Evolutionary conservation across 2,113 vertebrate species (phyloP).

Genomic region (Pholis gunnellus): DNA sequence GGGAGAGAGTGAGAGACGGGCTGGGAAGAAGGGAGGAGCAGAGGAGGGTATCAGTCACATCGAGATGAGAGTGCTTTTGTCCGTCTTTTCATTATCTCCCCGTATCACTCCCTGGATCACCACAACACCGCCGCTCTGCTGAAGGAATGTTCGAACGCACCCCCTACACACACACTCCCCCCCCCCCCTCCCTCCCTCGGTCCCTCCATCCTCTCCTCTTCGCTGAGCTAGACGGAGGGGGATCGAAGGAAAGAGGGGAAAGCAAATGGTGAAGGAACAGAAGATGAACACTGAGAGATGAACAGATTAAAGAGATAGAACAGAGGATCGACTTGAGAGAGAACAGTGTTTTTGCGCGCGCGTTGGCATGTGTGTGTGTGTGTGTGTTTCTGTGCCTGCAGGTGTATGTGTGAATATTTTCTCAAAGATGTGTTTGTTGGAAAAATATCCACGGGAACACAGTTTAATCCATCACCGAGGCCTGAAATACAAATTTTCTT

Average conservation of each 20-base stretch:
- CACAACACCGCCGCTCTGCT: conserved; percentile 79
- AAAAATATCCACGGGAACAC: conserved; percentile 20
- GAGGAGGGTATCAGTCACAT: conserved; percentile 84
- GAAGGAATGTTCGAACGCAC: conserved; percentile 84
- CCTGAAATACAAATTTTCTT: not conserved
- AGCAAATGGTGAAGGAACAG: conserved; percentile 68
- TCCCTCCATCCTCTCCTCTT: conserved; percentile 69
- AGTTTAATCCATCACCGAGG: not conserved
- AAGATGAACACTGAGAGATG: conserved; percentile 62
- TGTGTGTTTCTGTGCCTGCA: conserved; percentile 30
- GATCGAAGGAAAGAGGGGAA: conserved; percentile 53
- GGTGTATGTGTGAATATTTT: conserved; percentile 52
- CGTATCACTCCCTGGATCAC: conserved; percentile 87
- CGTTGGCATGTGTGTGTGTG: conserved; percentile 17
- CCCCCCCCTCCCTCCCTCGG: conserved; percentile 6
- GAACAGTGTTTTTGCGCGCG: conserved; percentile 35
- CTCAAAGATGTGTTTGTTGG: conserved; percentile 30
- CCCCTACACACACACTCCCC: conserved; percentile 34
- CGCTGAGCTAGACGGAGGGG: conserved; percentile 66
- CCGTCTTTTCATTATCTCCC: conserved; percentile 88
- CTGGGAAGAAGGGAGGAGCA: conserved; percentile 62
- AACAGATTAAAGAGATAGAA: conserved; percentile 67
- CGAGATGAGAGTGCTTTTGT: conserved; percentile 87
- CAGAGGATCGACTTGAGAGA: conserved; percentile 50
- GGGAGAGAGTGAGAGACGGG: conserved; percentile 52